phyloP scores from a whole-genome alignment of 2,113 vertebrate genomes.

The Athene noctua region DNA sequence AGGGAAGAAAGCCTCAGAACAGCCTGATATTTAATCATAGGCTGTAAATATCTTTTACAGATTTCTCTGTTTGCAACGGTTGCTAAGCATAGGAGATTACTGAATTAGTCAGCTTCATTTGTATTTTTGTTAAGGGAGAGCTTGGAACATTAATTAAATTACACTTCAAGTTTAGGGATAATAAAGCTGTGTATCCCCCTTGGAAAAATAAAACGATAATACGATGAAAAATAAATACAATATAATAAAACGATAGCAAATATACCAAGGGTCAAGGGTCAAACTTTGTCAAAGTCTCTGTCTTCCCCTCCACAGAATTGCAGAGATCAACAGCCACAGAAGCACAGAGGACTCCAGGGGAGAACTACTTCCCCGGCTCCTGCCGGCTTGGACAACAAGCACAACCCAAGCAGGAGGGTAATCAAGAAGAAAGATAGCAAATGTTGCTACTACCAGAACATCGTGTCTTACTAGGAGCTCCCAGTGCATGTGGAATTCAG shows the following conservation, averaged over 20 bases:
- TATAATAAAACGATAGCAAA: not conserved
- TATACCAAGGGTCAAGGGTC: not conserved
- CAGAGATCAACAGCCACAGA: not conserved
- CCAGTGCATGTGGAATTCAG: not conserved
- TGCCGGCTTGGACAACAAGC: not conserved
- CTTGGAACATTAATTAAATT: not conserved
- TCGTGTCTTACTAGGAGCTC: not conserved
- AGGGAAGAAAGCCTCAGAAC: constrained; percentile 2
- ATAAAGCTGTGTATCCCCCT: not conserved
- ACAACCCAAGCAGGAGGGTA: not conserved
- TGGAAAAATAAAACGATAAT: not conserved
- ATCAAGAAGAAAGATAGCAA: not conserved
- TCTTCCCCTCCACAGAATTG: not conserved
- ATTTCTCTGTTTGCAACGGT: constrained; percentile 20
- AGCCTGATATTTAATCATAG: constrained; percentile 37
- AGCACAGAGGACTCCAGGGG: not conserved
- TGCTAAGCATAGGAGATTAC: not conserved
- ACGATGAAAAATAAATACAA: not conserved
- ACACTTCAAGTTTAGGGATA: not conserved
- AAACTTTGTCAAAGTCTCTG: not conserved
- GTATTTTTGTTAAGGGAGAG: not conserved
- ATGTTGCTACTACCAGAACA: not conserved
- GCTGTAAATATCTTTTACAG: constrained; percentile 34
- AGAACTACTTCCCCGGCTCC: not conserved
- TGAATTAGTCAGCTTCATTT: constrained; percentile 27